Conservation (phyloP, 2,888 invertebrate genomes). For the Sceliomorpha sp. region DNA sequence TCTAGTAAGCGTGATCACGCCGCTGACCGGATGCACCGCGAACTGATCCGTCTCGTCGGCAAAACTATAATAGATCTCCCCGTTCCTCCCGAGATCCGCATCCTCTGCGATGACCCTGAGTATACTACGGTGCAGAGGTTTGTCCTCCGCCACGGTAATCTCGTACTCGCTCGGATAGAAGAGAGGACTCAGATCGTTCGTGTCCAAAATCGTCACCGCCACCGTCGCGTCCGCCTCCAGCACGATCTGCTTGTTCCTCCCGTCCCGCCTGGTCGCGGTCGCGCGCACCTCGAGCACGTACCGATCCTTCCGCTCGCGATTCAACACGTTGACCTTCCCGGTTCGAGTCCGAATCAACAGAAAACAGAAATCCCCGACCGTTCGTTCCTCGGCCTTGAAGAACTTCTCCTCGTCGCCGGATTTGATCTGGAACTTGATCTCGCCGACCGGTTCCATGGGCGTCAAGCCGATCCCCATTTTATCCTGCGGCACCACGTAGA, state of each 20-base stretch:
- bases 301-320: slow-evolving; percentile 93
- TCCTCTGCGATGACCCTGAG: slow-evolving; percentile 93
- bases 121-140: slow-evolving; percentile 90
- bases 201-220: slow-evolving; percentile 88
- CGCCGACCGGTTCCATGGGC: slow-evolving; percentile 70
- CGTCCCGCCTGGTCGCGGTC: slow-evolving; percentile 83
- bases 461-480: slow-evolving; percentile 89
- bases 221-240: slow-evolving; percentile 88
- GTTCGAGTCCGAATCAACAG: slow-evolving; percentile 93
- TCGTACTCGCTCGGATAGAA: slow-evolving; percentile 95
- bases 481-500: slow-evolving; percentile 89
- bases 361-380: slow-evolving; percentile 97
- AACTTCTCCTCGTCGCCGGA: slow-evolving; percentile 93
- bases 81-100: slow-evolving; percentile 97
- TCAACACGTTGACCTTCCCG: slow-evolving; percentile 92
- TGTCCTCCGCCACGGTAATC: slow-evolving; percentile 92
- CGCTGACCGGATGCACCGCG: slow-evolving; percentile 95
- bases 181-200: slow-evolving; percentile 95
- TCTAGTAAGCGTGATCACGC: slow-evolving; percentile 91
- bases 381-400: slow-evolving; percentile 94
- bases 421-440: slow-evolving; percentile 92
- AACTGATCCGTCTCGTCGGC: slow-evolving; percentile 90
- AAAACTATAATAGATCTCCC: slow-evolving; percentile 98
- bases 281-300: slow-evolving; percentile 91
- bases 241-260: slow-evolving; percentile 81